phyloP scores from a whole-genome alignment of 2,113 vertebrate species.

The Rhabdomys dilectus region DNA sequence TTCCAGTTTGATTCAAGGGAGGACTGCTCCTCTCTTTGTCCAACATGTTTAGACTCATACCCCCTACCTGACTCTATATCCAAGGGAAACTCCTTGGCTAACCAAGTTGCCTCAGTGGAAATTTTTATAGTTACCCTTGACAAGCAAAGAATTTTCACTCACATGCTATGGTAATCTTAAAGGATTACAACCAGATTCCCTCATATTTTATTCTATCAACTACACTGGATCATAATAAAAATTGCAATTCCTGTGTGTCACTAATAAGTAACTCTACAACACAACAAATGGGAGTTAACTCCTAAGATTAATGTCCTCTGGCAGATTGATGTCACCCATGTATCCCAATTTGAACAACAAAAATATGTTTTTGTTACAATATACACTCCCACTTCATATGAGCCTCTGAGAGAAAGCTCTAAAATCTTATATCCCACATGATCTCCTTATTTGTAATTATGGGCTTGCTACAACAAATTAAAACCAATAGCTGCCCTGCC shows the following conservation, averaged over 20 bases:
- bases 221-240: too few relatives aligned
- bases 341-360: not conserved
- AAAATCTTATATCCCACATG: not conserved
- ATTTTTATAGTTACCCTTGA: not conserved
- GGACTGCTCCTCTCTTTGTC: not conserved
- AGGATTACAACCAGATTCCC: not conserved
- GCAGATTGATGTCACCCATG: not conserved
- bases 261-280: not conserved
- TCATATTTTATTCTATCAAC: too few relatives aligned
- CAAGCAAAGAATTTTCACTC: not conserved
- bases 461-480: not conserved
- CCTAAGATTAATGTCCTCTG: not conserved
- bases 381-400: not conserved
- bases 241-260: too few relatives aligned
- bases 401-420: not conserved
- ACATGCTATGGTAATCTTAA: not conserved
- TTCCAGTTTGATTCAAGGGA: not conserved
- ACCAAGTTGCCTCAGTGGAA: not conserved
- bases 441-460: not conserved
- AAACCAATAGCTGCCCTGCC: not conserved
- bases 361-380: not conserved
- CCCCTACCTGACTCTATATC: not conserved
- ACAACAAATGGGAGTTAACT: not conserved
- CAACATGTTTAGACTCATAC: not conserved
- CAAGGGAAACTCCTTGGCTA: not conserved